Evolutionary conservation across 2,797 vertebrate species (phyloP).

Genomic region (Sphenodon punctatus): DNA sequence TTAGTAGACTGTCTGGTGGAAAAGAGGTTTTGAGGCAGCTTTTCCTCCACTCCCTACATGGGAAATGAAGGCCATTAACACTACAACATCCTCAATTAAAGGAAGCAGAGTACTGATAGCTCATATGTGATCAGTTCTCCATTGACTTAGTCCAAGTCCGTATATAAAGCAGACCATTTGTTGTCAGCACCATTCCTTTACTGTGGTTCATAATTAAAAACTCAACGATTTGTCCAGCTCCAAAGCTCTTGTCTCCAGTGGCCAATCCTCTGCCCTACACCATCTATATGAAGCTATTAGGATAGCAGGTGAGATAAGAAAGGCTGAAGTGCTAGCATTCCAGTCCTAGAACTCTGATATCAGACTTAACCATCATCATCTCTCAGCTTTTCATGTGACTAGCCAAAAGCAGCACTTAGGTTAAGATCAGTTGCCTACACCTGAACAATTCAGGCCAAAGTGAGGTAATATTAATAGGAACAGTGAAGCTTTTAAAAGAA

Average conservation of each 20-base stretch:
- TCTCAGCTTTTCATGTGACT: constrained; percentile 41
- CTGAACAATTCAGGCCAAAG: constrained; percentile 38
- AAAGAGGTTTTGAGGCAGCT: neutral
- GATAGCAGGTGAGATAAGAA: neutral
- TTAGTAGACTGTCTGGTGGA: neutral
- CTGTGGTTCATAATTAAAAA: neutral
- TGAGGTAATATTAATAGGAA: constrained; percentile 13
- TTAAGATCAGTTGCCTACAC: constrained; percentile 38
- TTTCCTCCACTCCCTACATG: neutral
- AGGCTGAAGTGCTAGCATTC: constrained; percentile 11
- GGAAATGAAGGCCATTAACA: neutral
- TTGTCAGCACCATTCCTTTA: neutral
- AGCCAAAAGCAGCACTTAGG: constrained; percentile 48
- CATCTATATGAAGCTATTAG: neutral
- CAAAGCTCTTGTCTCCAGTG: neutral
- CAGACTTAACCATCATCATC: constrained; percentile 43
- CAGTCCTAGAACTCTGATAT: constrained; percentile 21
- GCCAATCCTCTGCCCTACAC: neutral
- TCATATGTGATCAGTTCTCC: neutral
- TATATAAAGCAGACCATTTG: accelerated
- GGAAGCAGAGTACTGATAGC: neutral
- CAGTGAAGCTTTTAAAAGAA: neutral
- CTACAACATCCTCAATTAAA: neutral
- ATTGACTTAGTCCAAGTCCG: neutral
- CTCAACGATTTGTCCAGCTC: neutral